Evolutionary conservation across 2,113 vertebrate species (phyloP), one percentile per base, ranked within the genome.

Genomic region (Morone chrysops): DNA sequence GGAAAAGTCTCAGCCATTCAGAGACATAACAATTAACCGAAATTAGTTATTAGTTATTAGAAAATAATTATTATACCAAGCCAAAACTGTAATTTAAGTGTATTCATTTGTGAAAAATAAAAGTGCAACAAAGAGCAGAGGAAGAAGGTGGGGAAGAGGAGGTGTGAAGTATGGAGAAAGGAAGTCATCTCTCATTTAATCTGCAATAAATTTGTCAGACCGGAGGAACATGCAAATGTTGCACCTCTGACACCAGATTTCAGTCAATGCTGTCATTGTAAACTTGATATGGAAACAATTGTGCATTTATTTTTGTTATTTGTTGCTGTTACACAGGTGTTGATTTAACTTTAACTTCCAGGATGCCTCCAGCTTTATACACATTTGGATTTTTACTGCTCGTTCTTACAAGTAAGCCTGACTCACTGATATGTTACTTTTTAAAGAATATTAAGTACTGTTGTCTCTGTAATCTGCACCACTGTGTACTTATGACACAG

Each of bases 371-470:
- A 81, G 1, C 9, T 70, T 63, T 61, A 17, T 43, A 16, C 74
- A 16, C 10, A 45, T 75, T 47, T 63, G 56, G 16, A 16, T 45
- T 76, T 40, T 45, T 85, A 66, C 69, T 87, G 22, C 18, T 81
- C 11, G 3, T 79, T 18, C n/a, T 83, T 54, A 7, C 43, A 76
- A 17, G 90, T 87, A 47, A 76, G 84, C 3, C 36, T 20, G 20
- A 70, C 17, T 74, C 13, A 36, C 14, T 47, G 22, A 22, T 31
- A 0, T 65, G 18, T 22, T 31, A 38, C 17, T n/a, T 31, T 31
- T 31, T 31, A 31, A 31, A 31, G 0, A 62, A 40, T 40, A 40
- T 62, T 11, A 40, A 61, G 57, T 14, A 60, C 6, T 38, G 1
- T 38, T 60, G 57, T 9, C 17, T 40, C 13, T 7, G 43, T 47